Percentiles rank a stretch among this genome's conserved stretches.
Conservation (phyloP, 2,888 invertebrate genomes). For the Alsophila aescularia region DNA sequence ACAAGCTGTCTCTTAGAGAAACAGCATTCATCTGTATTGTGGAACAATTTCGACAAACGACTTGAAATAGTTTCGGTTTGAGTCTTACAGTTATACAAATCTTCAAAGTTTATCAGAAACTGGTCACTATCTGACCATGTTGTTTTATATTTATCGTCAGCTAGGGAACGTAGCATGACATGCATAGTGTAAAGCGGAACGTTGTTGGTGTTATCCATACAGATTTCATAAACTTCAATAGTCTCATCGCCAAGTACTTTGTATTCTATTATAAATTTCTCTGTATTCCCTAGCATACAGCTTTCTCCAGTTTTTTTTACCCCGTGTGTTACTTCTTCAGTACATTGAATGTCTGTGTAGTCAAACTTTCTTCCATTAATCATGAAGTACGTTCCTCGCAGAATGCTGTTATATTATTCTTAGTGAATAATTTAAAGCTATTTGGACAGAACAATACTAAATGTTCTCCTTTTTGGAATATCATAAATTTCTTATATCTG, state of each 20-base stretch:
- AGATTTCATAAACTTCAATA: background rate
- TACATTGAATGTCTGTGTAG: background rate
- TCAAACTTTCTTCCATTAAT: background rate
- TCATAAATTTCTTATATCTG: too few relatives aligned
- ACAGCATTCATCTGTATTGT: constrained; percentile 49
- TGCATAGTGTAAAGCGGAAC: constrained; percentile 50
- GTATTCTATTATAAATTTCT: background rate
- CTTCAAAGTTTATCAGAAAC: constrained; percentile 41
- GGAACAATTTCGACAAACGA: constrained; percentile 23
- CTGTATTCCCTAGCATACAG: background rate
- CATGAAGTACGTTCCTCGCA: constrained; percentile 45
- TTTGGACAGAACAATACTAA: constrained; percentile 50
- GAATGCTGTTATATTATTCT: constrained; percentile 31
- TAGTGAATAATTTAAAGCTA: constrained; percentile 37
- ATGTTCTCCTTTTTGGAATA: constrained; percentile 31
- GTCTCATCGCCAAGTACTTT: background rate
- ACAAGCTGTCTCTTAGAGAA: constrained; percentile 57
- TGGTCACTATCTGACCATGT: constrained; percentile 43
- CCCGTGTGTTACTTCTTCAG: background rate
- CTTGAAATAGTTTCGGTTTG: constrained; percentile 41
- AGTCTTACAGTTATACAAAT: constrained; percentile 48
- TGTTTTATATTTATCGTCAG: constrained; percentile 25
- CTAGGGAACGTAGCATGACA: constrained; percentile 33
- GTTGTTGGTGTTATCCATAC: constrained; percentile 28
- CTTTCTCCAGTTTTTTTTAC: background rate